Conservation (phyloP, 1,140 invertebrate species). For the Caligus rogercresseyi region DNA sequence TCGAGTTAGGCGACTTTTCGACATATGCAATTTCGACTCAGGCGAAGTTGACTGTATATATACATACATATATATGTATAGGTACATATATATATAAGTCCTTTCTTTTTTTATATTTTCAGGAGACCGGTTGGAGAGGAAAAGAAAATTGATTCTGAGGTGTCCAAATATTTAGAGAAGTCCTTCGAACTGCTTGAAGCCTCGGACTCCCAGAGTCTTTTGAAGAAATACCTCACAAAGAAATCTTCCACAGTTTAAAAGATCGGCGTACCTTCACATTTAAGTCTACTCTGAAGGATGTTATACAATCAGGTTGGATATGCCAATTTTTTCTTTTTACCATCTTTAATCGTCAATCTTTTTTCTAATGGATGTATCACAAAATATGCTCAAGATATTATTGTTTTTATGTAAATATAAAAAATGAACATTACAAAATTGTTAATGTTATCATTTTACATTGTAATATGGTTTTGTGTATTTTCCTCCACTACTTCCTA, state of each 20-base stretch:
- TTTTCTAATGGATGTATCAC: background rate
- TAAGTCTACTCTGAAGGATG: slow-evolving; percentile 69
- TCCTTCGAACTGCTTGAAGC: slow-evolving; percentile 31
- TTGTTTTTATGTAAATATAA: slow-evolving; percentile 12
- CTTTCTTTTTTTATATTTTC: background rate
- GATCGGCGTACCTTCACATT: slow-evolving; percentile 66
- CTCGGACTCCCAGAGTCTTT: slow-evolving; percentile 67
- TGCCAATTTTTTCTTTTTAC: background rate
- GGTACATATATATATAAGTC: too few relatives aligned
- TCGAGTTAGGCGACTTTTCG: too few relatives aligned
- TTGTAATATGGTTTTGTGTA: too few relatives aligned
- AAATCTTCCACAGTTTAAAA: slow-evolving; percentile 74
- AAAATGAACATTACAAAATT: slow-evolving; percentile 17
- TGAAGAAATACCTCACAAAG: slow-evolving; percentile 83
- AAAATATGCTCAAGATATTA: background rate
- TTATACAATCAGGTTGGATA: slow-evolving; percentile 58
- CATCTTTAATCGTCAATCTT: background rate
- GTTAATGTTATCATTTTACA: background rate
- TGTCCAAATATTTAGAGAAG: slow-evolving; percentile 1
- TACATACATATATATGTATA: too few relatives aligned
- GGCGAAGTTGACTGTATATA: too few relatives aligned
- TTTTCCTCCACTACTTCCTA: too few relatives aligned
- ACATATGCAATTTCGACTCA: too few relatives aligned
- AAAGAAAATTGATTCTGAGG: background rate
- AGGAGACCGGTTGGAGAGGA: background rate